Percentiles rank a stretch among this genome's conserved stretches.
phyloP scores from a whole-genome alignment of 92 coral and sea anemone species.

The Zoanthus solanderi region DNA sequence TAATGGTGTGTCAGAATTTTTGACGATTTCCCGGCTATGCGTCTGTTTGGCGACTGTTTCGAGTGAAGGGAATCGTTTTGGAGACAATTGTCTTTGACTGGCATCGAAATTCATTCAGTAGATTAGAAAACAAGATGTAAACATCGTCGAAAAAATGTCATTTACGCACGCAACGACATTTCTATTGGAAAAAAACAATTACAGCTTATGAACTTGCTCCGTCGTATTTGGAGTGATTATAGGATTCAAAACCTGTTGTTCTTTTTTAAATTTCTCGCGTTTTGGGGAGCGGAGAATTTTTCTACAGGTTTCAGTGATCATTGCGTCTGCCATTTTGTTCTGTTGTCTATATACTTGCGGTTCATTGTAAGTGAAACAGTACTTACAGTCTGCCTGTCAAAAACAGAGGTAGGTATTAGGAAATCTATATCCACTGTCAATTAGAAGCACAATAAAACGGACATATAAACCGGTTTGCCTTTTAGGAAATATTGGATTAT shows the following conservation, averaged over 20 bases:
- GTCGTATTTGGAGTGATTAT: background rate
- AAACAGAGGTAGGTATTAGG: slow-evolving; percentile 9
- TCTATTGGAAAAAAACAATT: background rate
- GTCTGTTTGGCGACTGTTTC: slow-evolving; percentile 42
- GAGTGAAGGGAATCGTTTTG: slow-evolving; percentile 6
- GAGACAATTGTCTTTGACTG: slow-evolving; percentile 39
- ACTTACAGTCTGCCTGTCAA: background rate
- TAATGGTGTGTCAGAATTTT: slow-evolving; percentile 33
- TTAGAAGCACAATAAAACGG: slow-evolving; percentile 25
- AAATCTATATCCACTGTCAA: slow-evolving; percentile 35
- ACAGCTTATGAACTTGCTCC: background rate
- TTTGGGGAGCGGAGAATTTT: background rate
- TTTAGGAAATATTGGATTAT: slow-evolving; percentile 17
- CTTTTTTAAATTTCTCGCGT: background rate
- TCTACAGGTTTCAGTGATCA: background rate
- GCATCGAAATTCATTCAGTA: slow-evolving; percentile 37
- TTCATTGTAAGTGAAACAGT: background rate
- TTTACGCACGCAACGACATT: slow-evolving; percentile 26
- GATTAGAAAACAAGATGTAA: slow-evolving; percentile 24
- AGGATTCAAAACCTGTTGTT: background rate
- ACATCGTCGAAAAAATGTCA: slow-evolving; percentile 1
- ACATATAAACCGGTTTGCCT: slow-evolving; percentile 33
- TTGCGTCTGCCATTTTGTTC: background rate
- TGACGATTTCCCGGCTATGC: slow-evolving; percentile 46
- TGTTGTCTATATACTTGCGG: background rate